Evolutionary conservation across 2,888 invertebrate genomes (phyloP), one percentile per base, ranked within the genome.

Genomic region (Acrocyrtus sp.): DNA sequence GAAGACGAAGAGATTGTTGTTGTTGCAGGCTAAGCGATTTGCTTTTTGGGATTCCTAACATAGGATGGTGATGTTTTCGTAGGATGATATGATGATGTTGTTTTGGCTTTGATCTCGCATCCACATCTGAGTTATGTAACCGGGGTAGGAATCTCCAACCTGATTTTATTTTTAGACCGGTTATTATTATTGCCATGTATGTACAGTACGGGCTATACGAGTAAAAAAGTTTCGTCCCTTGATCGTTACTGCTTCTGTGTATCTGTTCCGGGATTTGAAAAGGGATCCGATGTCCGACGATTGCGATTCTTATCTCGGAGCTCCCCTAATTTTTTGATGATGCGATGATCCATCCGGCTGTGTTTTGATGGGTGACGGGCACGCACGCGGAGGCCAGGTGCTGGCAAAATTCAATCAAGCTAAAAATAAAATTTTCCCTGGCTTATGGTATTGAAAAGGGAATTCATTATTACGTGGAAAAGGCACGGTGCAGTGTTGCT

Each of bases 381-480:
- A 47, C 27, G 54, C 65, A 65, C 53, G 65, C 65, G 56, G 56
- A 63, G 29, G 41, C 65, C 65, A 65, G 65, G 65, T 65, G 65
- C 54, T 65, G 54, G 56, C 47, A 56, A 29, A 29, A 50, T 29
- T 58, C 15, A 26, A 27, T 27, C 45, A 22, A 24, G 41, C 8
- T 17, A 22, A 2, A 22, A 10, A 26, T 24, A 50, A 5, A 24
- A n/a, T n/a, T n/a, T 50, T 24, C 2, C 50, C 12, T 50, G 5
- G 3, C 24, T 56, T 12, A 10, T 12, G 15, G 39, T 53, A 29
- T 12, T 12, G 5, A 12, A n/a, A n/a, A n/a, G n/a, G n/a, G n/a
- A n/a, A n/a, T n/a, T n/a, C n/a, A n/a, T n/a, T n/a, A n/a, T n/a
- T n/a, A n/a, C n/a, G n/a, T n/a, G n/a, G n/a, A n/a, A n/a, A n/a